Evolutionary conservation across 2,113 vertebrate species (phyloP).

Genomic region (Pseudopodoces humilis): DNA sequence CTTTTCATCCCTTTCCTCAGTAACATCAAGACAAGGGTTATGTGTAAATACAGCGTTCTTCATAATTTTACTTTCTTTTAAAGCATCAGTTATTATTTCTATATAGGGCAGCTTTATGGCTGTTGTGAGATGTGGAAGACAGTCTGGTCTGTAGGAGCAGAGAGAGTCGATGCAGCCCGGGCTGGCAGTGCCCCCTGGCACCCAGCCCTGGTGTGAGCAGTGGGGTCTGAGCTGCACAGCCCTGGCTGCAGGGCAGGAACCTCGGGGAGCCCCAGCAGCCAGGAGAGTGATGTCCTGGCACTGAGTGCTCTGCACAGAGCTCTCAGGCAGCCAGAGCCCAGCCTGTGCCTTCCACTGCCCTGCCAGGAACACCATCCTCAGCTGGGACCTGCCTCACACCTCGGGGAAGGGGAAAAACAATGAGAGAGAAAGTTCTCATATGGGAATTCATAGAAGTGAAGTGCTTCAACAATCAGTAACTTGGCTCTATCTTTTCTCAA

Average conservation of each 20-base stretch:
- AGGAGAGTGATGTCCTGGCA: not conserved
- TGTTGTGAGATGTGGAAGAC: not conserved
- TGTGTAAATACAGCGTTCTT: not conserved
- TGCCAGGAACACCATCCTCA: too few species aligned
- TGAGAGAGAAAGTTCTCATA: too few species aligned
- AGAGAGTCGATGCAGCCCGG: not conserved
- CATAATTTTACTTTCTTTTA: not conserved
- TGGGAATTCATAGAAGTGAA: not conserved
- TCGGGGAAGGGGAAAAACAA: too few species aligned
- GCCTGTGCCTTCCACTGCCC: too few species aligned
- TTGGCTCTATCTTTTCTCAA: not conserved
- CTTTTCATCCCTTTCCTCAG: not conserved
- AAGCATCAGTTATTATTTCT: not conserved
- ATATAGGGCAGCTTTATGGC: not conserved
- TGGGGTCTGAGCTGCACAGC: not conserved
- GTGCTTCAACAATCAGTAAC: not conserved
- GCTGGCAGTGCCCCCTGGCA: not conserved
- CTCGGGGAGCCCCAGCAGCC: too few species aligned
- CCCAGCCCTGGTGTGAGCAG: rapidly evolving
- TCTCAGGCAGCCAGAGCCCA: too few species aligned
- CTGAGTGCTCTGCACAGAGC: too few species aligned
- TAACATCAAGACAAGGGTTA: not conserved
- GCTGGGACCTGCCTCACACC: too few species aligned
- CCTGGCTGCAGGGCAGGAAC: not conserved
- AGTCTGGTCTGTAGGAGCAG: not conserved